phyloP scores from a whole-genome alignment of 2,797 vertebrate genomes.

The Darevskia mixta region DNA sequence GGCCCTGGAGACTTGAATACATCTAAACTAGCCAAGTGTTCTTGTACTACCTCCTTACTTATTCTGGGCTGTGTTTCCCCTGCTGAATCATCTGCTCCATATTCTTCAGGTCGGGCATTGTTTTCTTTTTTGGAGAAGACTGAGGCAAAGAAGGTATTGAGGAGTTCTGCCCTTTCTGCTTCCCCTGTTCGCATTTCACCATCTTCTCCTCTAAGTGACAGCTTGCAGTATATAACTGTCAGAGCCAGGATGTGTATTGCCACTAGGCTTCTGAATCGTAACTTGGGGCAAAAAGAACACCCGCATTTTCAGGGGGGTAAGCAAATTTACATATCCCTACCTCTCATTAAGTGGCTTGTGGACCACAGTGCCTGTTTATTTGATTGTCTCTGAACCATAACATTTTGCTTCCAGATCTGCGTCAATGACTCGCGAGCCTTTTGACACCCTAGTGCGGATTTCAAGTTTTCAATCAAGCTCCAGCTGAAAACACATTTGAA shows the following conservation, averaged over 20 bases:
- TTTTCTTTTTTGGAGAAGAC: too few relatives aligned
- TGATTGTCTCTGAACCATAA: conserved; percentile 4
- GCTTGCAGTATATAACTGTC: not conserved
- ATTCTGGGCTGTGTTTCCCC: too few relatives aligned
- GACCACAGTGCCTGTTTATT: conserved; percentile 8
- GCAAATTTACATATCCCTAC: not conserved
- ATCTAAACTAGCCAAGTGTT: too few relatives aligned
- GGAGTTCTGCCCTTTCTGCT: too few relatives aligned
- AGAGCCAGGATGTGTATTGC: not conserved
- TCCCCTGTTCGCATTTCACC: too few relatives aligned
- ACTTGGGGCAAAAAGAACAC: not conserved
- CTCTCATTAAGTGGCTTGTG: not conserved
- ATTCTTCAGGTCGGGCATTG: too few relatives aligned
- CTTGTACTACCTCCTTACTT: too few relatives aligned
- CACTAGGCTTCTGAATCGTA: not conserved
- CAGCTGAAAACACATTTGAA: conserved; percentile 39
- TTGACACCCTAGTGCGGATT: conserved; percentile 44
- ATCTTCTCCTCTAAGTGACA: too few relatives aligned
- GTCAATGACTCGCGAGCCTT: conserved; percentile 27
- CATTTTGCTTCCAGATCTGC: conserved; percentile 24
- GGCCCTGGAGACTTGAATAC: too few relatives aligned
- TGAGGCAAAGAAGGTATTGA: too few relatives aligned
- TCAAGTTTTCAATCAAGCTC: conserved; percentile 31
- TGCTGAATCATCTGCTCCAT: too few relatives aligned
- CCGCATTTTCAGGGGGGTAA: not conserved